Conservation (phyloP, 1,140 invertebrate species). For the Caenorhabditis tropicalis region DNA sequence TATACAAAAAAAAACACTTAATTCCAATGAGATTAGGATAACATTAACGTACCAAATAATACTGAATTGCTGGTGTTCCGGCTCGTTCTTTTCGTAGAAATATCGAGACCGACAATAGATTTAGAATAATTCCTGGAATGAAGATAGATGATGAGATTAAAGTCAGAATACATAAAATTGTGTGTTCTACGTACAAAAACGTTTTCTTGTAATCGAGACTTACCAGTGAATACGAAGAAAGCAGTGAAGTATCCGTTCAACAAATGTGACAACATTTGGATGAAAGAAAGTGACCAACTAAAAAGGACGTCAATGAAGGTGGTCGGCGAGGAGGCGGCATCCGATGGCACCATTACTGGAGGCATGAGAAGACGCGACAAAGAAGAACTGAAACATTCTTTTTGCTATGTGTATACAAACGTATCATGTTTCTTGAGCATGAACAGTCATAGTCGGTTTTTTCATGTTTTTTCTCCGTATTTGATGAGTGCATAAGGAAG, state of each 20-base stretch:
- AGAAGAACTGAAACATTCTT: constrained; percentile 34
- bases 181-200: too few relatives aligned
- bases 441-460: neutral
- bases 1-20: constrained; percentile 18
- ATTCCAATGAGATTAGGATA: neutral
- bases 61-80: constrained; percentile 67
- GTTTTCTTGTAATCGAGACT: too few relatives aligned
- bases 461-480: neutral
- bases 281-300: constrained; percentile 20
- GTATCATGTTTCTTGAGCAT: constrained; percentile 26
- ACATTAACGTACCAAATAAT: constrained; percentile 64
- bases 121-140: constrained; percentile 63
- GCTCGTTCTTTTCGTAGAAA: constrained; percentile 60
- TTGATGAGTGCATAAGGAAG: constrained; percentile 37
- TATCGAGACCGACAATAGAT: constrained; percentile 65
- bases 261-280: constrained; percentile 63
- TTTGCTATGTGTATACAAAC: neutral
- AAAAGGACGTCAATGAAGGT: constrained; percentile 38
- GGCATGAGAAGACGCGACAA: constrained; percentile 25
- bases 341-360: constrained; percentile 39
- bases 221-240: constrained; percentile 58
- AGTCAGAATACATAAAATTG: too few relatives aligned
- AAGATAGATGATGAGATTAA: too few relatives aligned
- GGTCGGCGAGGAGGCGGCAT: constrained; percentile 10
- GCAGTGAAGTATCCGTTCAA: constrained; percentile 68